A percentile compares a stretch with the other conserved stretches of the same genome.
These are phyloP conservation scores for Aurelia aurita complex sp. Pacific DNA, from an alignment of 30 jellyfish, hydroid and myxozoan genomes.

Conservation along the genomic window DNA sequence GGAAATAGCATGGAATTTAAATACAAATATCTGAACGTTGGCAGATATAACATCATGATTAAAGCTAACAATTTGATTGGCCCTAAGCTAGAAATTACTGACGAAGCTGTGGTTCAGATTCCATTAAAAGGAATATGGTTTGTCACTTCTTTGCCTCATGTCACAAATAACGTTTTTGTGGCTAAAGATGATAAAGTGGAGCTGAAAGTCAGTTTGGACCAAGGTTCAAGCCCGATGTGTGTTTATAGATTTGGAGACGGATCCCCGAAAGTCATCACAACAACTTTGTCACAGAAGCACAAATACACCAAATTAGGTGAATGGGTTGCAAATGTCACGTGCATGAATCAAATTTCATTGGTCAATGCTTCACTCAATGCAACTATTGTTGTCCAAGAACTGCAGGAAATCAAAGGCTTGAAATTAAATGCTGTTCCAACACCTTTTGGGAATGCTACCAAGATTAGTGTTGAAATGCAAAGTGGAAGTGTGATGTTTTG, in stretches of 20 bases:
- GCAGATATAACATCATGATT: constrained; percentile 52
- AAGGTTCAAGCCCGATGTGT: constrained; percentile 79
- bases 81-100: constrained; percentile 27
- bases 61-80: constrained; percentile 68
- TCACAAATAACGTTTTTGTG: constrained; percentile 51
- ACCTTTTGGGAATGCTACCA: constrained; percentile 57
- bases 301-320: constrained; percentile 54
- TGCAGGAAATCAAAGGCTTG: constrained; percentile 59
- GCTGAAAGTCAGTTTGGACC: constrained; percentile 18
- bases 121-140: constrained; percentile 56
- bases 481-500: constrained; percentile 82
- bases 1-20: constrained; percentile 16
- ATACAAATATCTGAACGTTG: constrained; percentile 45
- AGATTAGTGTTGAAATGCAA: constrained; percentile 49
- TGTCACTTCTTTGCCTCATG: constrained; percentile 39
- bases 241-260: constrained; percentile 60
- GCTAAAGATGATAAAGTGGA: constrained; percentile 58
- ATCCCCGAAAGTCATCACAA: neutral
- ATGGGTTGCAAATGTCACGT: constrained; percentile 63
- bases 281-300: constrained; percentile 46
- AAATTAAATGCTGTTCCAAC: constrained; percentile 41
- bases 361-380: constrained; percentile 40
- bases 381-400: constrained; percentile 72
- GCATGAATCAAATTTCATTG: constrained; percentile 76
- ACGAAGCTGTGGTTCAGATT: constrained; percentile 65